Percentiles rank a stretch among this genome's conserved stretches.
These are phyloP conservation scores for Falco columbarius DNA, from an alignment of 2,797 vertebrate genomes.

Conservation along the genomic window DNA sequence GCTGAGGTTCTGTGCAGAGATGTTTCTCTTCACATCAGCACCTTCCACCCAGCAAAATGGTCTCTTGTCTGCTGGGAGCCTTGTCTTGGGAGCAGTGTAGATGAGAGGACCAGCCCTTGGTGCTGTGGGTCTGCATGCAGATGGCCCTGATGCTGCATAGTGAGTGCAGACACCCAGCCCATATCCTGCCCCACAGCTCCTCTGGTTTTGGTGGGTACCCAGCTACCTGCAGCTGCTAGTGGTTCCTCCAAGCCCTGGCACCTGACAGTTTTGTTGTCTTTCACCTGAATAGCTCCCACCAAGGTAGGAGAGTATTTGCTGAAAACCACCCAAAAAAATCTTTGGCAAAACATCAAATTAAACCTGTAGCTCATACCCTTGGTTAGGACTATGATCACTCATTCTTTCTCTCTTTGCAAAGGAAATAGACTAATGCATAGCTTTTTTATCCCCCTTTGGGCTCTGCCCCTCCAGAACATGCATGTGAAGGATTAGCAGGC, in stretches of 20 bases:
- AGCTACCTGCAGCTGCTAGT: background rate
- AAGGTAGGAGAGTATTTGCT: background rate
- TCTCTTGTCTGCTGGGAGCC: background rate
- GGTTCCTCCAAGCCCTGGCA: background rate
- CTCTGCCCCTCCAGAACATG: background rate
- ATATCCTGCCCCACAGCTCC: background rate
- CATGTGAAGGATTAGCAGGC: background rate
- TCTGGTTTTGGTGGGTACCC: background rate
- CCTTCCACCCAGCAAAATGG: background rate
- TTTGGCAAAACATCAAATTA: background rate
- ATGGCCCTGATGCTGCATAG: fast-evolving
- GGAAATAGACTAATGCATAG: background rate
- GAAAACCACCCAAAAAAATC: background rate
- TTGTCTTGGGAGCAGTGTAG: background rate
- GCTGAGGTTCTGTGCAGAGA: background rate
- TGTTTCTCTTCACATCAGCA: fast-evolving
- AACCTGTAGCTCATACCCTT: background rate
- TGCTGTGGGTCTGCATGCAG: fast-evolving
- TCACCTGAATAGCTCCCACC: background rate
- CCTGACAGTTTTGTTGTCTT: background rate
- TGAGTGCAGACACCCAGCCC: background rate
- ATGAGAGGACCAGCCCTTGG: background rate
- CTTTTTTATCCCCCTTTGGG: background rate
- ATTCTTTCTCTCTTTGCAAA: background rate
- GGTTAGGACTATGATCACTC: background rate